phyloP scores from a whole-genome alignment of 2,888 invertebrate species.

The Leptothorax acervorum region DNA sequence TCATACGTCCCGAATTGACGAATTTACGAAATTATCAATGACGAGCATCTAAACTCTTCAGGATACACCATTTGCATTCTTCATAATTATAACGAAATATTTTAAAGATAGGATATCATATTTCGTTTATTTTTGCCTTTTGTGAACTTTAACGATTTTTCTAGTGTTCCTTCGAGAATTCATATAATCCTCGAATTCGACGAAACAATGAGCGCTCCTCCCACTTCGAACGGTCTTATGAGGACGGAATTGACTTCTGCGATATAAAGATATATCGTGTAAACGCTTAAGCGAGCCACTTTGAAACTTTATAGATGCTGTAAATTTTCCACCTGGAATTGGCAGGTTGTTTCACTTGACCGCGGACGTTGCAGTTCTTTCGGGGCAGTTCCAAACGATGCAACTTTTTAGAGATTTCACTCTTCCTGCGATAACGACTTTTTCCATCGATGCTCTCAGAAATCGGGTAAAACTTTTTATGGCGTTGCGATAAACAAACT shows the following conservation, averaged over 20 bases:
- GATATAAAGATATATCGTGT: slow-evolving; percentile 34
- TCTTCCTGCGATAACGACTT: background rate
- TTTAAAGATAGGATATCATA: slow-evolving; percentile 12
- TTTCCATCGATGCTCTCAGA: background rate
- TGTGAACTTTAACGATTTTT: background rate
- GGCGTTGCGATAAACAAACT: background rate
- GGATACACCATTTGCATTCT: background rate
- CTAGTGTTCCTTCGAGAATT: background rate
- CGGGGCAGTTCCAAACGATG: background rate
- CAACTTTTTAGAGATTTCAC: slow-evolving; percentile 46
- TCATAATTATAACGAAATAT: slow-evolving; percentile 12
- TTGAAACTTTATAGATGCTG: slow-evolving; percentile 56
- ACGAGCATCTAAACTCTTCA: background rate
- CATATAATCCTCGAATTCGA: slow-evolving; percentile 3
- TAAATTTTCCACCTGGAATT: slow-evolving; percentile 66
- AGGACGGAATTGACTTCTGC: slow-evolving; percentile 56
- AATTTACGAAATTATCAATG: background rate
- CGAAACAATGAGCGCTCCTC: slow-evolving; percentile 52
- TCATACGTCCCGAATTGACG: background rate
- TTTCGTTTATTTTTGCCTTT: background rate
- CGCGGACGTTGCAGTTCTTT: slow-evolving; percentile 31
- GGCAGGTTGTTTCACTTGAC: slow-evolving; percentile 60
- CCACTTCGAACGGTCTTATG: background rate
- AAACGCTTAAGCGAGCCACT: slow-evolving; percentile 30
- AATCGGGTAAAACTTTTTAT: slow-evolving; percentile 20